Percentiles rank a stretch among this genome's conserved stretches.
Evolutionary conservation across 2,113 vertebrate genomes (phyloP).

Genomic region (Lipotes vexillifer): DNA sequence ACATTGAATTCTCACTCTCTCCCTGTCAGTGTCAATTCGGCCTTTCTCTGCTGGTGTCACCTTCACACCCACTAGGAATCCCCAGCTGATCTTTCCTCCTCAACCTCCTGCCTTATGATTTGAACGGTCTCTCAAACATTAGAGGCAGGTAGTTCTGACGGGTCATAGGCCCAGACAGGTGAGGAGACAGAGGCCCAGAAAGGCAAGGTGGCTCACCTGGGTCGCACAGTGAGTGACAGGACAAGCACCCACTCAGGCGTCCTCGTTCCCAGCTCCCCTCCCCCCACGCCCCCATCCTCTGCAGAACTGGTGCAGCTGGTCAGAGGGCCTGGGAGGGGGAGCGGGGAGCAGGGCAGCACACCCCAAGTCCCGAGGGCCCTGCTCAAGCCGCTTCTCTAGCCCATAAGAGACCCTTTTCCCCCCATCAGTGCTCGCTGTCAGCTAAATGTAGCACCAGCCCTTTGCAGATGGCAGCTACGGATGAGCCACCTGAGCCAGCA

Average conservation of each 20-base stretch:
- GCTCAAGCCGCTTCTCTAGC: background rate
- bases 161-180: background rate
- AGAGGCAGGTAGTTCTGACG: background rate
- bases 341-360: rapidly evolving
- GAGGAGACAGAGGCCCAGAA: background rate
- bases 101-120: background rate
- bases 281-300: background rate
- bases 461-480: constrained; percentile 50
- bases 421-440: background rate
- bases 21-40: background rate
- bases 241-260: background rate
- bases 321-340: background rate
- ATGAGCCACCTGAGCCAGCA: constrained; percentile 41
- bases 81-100: background rate
- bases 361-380: rapidly evolving
- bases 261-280: background rate
- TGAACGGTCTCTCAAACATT: background rate
- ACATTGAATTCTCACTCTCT: background rate
- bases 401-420: rapidly evolving
- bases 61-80: background rate
- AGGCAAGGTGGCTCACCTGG: background rate
- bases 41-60: background rate
- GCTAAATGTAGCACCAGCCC: constrained; percentile 69
- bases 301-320: background rate
- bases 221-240: background rate